phyloP scores from a whole-genome alignment of 2,888 invertebrate species.

The Noctua pronuba region DNA sequence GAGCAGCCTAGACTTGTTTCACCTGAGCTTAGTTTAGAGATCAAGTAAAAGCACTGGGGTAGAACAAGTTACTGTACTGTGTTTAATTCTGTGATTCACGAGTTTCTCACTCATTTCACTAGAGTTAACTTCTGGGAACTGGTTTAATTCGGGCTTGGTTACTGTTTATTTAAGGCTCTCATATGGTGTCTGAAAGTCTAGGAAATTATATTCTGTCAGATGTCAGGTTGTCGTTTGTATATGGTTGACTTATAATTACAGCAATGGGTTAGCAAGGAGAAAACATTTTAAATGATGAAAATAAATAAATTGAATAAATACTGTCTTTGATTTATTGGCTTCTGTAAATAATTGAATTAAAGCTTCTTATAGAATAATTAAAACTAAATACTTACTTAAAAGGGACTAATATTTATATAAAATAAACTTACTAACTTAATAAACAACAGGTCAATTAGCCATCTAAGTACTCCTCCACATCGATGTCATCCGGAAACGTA shows the following conservation, averaged over 20 bases:
- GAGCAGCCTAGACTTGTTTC: constrained; percentile 50
- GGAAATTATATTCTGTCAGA: neutral
- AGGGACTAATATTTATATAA: no score
- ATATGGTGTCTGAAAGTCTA: constrained; percentile 3
- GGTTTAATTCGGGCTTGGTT: constrained; percentile 26
- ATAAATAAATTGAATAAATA: no score
- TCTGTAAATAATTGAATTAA: no score
- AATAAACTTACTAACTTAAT: no score
- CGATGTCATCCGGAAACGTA: no score
- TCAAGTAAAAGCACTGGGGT: constrained; percentile 48
- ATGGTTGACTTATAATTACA: neutral
- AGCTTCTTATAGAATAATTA: no score
- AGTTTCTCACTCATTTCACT: constrained; percentile 50
- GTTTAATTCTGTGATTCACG: constrained; percentile 60
- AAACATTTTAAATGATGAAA: no score
- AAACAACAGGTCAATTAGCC: no score
- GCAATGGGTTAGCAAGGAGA: neutral
- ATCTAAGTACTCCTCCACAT: no score
- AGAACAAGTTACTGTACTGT: constrained; percentile 51
- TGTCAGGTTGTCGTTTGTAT: neutral
- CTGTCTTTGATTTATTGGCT: no score
- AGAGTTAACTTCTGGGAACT: constrained; percentile 22
- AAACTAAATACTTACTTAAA: no score
- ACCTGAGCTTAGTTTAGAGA: constrained; percentile 56
- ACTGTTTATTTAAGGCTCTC: constrained; percentile 18